A percentile compares a stretch with the other conserved stretches of the same genome.
These are phyloP conservation scores for Hydrotaea diabolus DNA, from an alignment of 2,888 invertebrate genomes.

Conservation along the genomic window DNA sequence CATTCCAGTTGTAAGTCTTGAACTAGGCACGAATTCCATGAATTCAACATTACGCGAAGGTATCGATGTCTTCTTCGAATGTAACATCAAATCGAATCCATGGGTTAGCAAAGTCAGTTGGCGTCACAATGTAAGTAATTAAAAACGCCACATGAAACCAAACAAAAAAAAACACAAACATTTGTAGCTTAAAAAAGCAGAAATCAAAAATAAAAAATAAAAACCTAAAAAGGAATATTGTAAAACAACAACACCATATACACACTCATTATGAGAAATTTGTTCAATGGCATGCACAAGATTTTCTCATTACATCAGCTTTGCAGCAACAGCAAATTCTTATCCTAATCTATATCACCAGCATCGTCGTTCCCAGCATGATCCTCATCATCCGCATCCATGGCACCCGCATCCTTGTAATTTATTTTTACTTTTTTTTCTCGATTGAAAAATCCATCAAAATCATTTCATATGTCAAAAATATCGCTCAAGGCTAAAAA, in stretches of 20 bases:
- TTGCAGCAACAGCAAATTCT: neutral
- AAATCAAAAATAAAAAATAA: neutral
- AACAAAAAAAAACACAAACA: neutral
- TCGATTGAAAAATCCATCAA: slow-evolving; percentile 10
- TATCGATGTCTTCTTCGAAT: slow-evolving; percentile 94
- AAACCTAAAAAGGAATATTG: neutral
- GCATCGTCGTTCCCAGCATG: neutral
- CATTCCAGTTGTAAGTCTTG: slow-evolving; percentile 90
- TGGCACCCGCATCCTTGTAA: neutral
- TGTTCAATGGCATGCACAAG: neutral
- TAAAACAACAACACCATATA: neutral
- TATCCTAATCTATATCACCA: neutral
- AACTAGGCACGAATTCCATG: slow-evolving; percentile 89
- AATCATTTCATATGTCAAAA: slow-evolving; percentile 36
- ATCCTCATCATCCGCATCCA: neutral
- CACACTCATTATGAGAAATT: neutral
- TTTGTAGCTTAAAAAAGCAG: neutral
- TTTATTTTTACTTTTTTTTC: neutral
- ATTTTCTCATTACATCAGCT: neutral
- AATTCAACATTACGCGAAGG: slow-evolving; percentile 92
- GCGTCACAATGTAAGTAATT: slow-evolving; percentile 87
- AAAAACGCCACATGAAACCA: neutral
- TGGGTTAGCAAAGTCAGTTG: slow-evolving; percentile 90
- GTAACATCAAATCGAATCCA: slow-evolving; percentile 93
- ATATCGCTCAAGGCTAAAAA: neutral